Percentiles rank a stretch among this genome's conserved stretches.
phyloP scores from a whole-genome alignment of 2,113 vertebrate species.

The human (Homo sapiens) region DNA sequence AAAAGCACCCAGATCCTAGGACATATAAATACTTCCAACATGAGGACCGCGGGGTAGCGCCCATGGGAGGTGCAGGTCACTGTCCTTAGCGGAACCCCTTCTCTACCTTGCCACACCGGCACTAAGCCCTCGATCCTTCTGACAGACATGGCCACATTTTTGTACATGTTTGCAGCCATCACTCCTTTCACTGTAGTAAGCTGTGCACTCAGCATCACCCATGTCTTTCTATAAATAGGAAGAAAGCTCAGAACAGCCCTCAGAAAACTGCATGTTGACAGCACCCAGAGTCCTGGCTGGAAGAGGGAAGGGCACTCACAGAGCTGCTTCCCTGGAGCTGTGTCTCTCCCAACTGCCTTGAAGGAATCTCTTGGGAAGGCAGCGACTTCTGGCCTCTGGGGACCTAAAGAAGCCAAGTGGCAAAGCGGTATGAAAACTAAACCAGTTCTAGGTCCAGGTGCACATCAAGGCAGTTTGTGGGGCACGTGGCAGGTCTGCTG shows the following conservation, averaged over 20 bases:
- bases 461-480: accelerated
- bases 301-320: neutral
- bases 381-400: neutral
- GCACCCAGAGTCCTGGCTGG: neutral
- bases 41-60: accelerated
- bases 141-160: accelerated
- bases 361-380: accelerated
- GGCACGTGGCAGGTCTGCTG: too few relatives aligned
- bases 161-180: neutral
- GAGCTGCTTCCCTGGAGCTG: neutral
- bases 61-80: accelerated
- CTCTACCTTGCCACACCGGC: neutral
- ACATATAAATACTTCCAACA: accelerated
- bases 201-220: neutral
- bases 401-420: neutral
- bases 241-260: neutral
- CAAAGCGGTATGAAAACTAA: neutral
- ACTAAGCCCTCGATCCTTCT: neutral
- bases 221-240: neutral
- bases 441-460: too few relatives aligned
- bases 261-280: neutral
- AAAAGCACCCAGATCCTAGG: too few relatives aligned
- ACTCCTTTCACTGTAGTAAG: neutral
- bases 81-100: neutral
- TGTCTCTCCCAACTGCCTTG: neutral